phyloP scores from a whole-genome alignment of 2,113 vertebrate species.

The Scomber scombrus region DNA sequence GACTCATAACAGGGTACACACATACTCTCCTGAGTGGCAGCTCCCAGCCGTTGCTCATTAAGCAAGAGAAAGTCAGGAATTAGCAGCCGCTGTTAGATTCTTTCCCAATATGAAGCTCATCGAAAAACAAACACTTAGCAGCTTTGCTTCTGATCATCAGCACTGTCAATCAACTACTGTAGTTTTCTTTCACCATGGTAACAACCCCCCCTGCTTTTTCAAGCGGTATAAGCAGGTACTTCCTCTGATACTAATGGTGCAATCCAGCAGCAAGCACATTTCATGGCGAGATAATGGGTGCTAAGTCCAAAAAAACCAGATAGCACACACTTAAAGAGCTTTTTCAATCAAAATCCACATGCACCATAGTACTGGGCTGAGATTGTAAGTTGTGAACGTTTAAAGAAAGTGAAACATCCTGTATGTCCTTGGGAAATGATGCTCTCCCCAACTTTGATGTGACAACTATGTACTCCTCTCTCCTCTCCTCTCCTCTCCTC shows the following conservation, averaged over 20 bases:
- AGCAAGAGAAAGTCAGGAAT: slow-evolving; percentile 48
- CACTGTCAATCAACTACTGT: slow-evolving; percentile 37
- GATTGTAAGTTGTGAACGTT: background rate
- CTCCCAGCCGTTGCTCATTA: slow-evolving; percentile 67
- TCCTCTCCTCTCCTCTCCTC: too few species aligned
- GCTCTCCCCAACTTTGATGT: too few species aligned
- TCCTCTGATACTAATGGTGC: slow-evolving; percentile 12
- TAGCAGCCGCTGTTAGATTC: slow-evolving; percentile 31
- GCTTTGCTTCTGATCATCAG: slow-evolving; percentile 49
- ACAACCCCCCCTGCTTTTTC: slow-evolving; percentile 33
- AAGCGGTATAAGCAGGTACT: slow-evolving; percentile 28
- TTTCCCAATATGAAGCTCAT: slow-evolving; percentile 22
- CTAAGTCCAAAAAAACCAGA: slow-evolving; percentile 20
- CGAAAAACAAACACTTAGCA: slow-evolving; percentile 58
- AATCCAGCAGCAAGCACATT: slow-evolving; percentile 9
- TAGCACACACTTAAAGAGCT: background rate
- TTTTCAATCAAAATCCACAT: background rate
- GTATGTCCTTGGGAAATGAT: too few species aligned
- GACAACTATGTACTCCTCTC: too few species aligned
- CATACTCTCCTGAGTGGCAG: slow-evolving; percentile 52
- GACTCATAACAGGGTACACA: slow-evolving; percentile 55
- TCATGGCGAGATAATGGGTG: slow-evolving; percentile 19
- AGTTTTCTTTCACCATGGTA: slow-evolving; percentile 49
- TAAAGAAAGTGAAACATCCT: background rate
- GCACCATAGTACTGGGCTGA: background rate